Evolutionary conservation across 2,888 invertebrate genomes (phyloP).

Genomic region (Syrista parreyssii): DNA sequence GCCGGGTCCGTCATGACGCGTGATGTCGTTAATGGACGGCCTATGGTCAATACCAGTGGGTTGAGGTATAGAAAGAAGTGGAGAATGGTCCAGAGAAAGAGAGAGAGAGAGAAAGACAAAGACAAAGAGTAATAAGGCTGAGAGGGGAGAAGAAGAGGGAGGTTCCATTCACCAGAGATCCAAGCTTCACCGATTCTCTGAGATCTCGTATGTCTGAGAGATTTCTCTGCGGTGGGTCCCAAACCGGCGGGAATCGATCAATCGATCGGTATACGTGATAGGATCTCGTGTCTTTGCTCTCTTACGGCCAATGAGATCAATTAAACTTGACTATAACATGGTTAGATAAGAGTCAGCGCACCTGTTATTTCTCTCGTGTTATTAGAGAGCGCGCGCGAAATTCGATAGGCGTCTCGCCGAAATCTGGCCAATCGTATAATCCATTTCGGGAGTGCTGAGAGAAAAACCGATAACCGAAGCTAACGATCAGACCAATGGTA

Average conservation of each 20-base stretch:
- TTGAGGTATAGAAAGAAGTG: not conserved
- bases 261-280: not conserved
- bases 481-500: slow-evolving; percentile 9
- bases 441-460: not conserved
- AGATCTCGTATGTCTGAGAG: slow-evolving; percentile 8
- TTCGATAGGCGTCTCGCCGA: not conserved
- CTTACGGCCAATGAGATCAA: not conserved
- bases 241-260: not conserved
- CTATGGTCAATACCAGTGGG: not conserved
- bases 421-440: not conserved
- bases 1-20: not conserved
- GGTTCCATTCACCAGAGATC: slow-evolving; percentile 5
- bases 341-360: slow-evolving; percentile 1
- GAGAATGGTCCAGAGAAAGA: not conserved
- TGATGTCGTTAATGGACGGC: not conserved
- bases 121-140: slow-evolving; percentile 7
- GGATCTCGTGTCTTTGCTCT: not conserved
- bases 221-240: slow-evolving; percentile 17
- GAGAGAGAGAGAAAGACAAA: slow-evolving; percentile 7
- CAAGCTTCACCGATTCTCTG: slow-evolving; percentile 22
- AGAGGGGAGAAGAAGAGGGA: not conserved
- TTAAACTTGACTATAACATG: not conserved
- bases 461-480: slow-evolving; percentile 14
- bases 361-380: not conserved
- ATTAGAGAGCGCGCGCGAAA: not conserved